Evolutionary conservation across 1,140 invertebrate species (phyloP).

Genomic region (Eumaeus atala): DNA sequence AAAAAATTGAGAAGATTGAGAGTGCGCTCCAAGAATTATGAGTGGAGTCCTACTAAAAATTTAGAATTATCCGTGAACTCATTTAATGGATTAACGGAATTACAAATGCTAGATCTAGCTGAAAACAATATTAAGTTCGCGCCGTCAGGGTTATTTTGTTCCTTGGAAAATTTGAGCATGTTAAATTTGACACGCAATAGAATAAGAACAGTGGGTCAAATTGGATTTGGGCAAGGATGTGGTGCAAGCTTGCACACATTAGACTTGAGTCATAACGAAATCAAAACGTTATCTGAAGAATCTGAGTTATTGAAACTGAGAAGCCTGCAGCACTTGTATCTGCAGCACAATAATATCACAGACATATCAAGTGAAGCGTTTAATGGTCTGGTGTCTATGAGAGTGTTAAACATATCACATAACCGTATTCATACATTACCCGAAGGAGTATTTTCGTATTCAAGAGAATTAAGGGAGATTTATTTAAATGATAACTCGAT

Average conservation of each 20-base stretch:
- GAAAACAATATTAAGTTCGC: conserved; percentile 87
- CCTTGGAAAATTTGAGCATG: conserved; percentile 84
- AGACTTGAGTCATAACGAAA: conserved; percentile 86
- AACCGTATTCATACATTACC: conserved; percentile 86
- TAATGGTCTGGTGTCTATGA: conserved; percentile 82
- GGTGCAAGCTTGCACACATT: conserved; percentile 79
- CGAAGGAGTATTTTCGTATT: conserved; percentile 84
- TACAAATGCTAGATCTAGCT: conserved; percentile 85
- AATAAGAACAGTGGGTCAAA: conserved; percentile 81
- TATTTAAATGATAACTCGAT: conserved; percentile 88
- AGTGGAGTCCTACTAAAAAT: conserved; percentile 83
- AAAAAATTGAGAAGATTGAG: conserved; percentile 82
- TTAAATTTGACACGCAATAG: conserved; percentile 90
- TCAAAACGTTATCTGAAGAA: conserved; percentile 80
- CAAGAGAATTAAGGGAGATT: conserved; percentile 86
- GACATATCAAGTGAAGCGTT: conserved; percentile 86
- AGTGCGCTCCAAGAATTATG: conserved; percentile 84
- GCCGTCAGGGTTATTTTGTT: conserved; percentile 84
- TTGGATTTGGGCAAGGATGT: conserved; percentile 80
- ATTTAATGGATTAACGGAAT: conserved; percentile 82
- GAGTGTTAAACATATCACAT: conserved; percentile 88
- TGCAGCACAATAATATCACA: conserved; percentile 89
- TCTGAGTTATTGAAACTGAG: conserved; percentile 82
- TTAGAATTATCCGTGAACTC: conserved; percentile 81
- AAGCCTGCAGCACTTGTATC: conserved; percentile 82